phyloP scores from a whole-genome alignment of 1,140 invertebrate species.

The Oedothorax gibbosus region DNA sequence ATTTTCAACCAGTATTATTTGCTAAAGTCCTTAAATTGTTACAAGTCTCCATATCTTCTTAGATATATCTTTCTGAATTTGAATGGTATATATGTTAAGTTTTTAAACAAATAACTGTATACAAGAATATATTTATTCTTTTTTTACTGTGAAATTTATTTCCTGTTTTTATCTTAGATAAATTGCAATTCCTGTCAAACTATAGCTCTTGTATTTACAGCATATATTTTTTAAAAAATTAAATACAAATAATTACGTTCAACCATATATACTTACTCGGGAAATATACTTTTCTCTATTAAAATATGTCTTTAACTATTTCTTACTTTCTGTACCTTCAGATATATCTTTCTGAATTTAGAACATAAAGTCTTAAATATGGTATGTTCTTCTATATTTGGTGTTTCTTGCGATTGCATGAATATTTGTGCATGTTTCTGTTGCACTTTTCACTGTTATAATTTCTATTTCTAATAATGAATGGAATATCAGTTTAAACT shows the following conservation, averaged over 20 bases:
- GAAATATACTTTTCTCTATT: conserved; percentile 7
- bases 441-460: background rate
- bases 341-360: conserved; percentile 27
- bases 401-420: background rate
- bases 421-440: background rate
- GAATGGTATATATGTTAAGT: too few species aligned
- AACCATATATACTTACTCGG: background rate
- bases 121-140: too few species aligned
- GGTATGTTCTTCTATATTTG: conserved; percentile 29
- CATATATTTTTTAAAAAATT: background rate
- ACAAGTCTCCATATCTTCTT: too few species aligned
- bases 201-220: background rate
- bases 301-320: background rate
- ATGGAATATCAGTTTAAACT: too few species aligned
- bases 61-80: too few species aligned
- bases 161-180: background rate
- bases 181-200: background rate
- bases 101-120: too few species aligned
- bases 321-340: conserved; percentile 34
- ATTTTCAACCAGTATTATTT: too few species aligned
- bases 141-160: background rate
- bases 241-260: background rate
- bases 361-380: conserved; percentile 27
- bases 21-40: too few species aligned
- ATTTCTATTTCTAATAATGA: background rate